phyloP scores from a whole-genome alignment of 1,140 invertebrate genomes.

The Archivesica marissinica region DNA sequence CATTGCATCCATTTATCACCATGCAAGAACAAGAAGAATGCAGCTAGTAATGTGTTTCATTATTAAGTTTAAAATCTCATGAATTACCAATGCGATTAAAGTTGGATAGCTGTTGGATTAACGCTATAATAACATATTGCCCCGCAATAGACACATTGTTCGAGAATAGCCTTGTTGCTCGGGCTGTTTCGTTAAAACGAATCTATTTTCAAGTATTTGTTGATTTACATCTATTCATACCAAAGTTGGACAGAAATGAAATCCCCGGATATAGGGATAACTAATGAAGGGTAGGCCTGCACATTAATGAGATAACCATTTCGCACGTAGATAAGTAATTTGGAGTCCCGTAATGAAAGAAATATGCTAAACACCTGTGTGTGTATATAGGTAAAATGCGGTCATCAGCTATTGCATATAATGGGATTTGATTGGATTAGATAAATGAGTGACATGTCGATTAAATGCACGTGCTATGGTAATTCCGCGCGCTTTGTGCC shows the following conservation, averaged over 20 bases:
- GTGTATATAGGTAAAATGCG: conserved; percentile 30
- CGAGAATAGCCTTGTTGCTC: not conserved
- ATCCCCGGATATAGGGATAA: conserved; percentile 10
- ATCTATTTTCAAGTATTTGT: conserved; percentile 56
- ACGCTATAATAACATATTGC: conserved; percentile 46
- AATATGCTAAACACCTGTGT: conserved; percentile 57
- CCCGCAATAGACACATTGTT: conserved; percentile 8
- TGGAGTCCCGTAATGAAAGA: conserved; percentile 51
- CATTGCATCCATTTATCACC: conserved; percentile 23
- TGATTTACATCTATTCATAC: conserved; percentile 39
- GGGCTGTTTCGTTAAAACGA: conserved; percentile 7
- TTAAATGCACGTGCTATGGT: conserved; percentile 1
- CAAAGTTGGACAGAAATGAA: conserved; percentile 21
- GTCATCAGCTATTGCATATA: not conserved
- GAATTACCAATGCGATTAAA: conserved; percentile 25
- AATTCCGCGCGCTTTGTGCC: not conserved
- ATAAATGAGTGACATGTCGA: conserved; percentile 36
- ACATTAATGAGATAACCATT: conserved; percentile 46
- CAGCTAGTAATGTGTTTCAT: not conserved
- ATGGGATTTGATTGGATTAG: conserved; percentile 27
- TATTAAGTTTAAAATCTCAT: conserved; percentile 25
- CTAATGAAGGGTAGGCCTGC: conserved; percentile 26
- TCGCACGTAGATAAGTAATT: conserved; percentile 64
- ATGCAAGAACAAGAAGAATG: not conserved
- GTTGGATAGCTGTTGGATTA: conserved; percentile 31